Base-by-base conservation (phyloP, 2,113 vertebrate genomes). In the Anas platyrhynchos region DNA sequence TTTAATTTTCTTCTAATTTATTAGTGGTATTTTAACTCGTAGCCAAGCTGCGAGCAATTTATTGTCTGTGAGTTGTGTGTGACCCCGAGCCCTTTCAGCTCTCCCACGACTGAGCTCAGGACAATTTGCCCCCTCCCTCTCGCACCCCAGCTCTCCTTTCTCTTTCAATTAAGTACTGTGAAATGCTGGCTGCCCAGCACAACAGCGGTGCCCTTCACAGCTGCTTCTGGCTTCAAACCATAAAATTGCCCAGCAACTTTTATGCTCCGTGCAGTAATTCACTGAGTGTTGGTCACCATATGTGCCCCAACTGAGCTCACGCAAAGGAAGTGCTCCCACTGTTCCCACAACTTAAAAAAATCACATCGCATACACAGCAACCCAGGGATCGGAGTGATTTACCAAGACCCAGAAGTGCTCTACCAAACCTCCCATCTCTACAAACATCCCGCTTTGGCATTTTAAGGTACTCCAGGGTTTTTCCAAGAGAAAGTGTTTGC, bases 291-390 rank as follows among this genome's bases (percentile, higher is more conserved):
- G 56, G 54, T 29, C 32, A 13, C 55, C 48, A 12, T 6, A 36
- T 11, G 8, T 7, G 56, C 32, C 50, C 36, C 73, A 59, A 3
- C 36, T 6, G n/a, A 76, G 55, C 46, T 13, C 9, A 77, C 12
- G 16, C 11, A 62, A 65, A 54, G 77, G 52, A 44, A 2, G 16
- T 7, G 16, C 26, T 68, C 48, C 22, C 46, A 9, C 25, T 75
- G 29, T 77, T 69, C 46, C 38, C 54, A 69, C 55, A 73, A 9
- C 26, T 4, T 41, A 36, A n/a, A 76, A 81, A 72, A 21, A 27
- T 55, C 32, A 0, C 26, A n/a, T 31, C 23, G 7, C 32, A 14
- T 2, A 7, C 1, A 27, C 3, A 3, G 29, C 32, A 41, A 63
- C 20, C 62, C 62, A 25, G 1, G 25, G n/a, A 56, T 5, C 9